Evolutionary conservation across 2,888 invertebrate species (phyloP).

Genomic region (Drosophila tripunctata): DNA sequence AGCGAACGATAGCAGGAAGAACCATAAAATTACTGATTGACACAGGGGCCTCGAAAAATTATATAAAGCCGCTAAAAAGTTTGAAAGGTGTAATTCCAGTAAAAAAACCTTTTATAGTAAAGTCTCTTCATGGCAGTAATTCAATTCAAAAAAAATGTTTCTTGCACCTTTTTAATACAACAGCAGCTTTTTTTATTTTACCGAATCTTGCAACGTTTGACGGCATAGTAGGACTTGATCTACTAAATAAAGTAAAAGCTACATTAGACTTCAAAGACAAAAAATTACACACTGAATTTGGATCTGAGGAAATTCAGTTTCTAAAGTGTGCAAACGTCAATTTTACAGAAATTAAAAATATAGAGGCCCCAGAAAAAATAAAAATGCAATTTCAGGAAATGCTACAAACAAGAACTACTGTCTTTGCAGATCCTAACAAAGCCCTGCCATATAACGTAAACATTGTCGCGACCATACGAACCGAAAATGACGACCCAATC

Average conservation of each 20-base stretch:
- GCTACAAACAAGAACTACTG: background rate
- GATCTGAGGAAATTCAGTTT: too few relatives aligned
- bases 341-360: too few relatives aligned
- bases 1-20: conserved; percentile 5
- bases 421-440: background rate
- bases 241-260: conserved; percentile 9
- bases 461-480: background rate
- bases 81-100: conserved; percentile 2
- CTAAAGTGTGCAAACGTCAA: background rate
- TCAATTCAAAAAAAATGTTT: conserved; percentile 1
- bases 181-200: background rate
- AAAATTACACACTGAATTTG: too few relatives aligned
- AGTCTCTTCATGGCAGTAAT: conserved; percentile 8
- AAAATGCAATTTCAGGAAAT: too few relatives aligned
- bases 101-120: conserved; percentile 1
- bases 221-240: background rate
- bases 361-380: too few relatives aligned
- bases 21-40: too few relatives aligned
- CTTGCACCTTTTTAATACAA: conserved; percentile 4
- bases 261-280: conserved; percentile 7
- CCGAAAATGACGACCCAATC: background rate
- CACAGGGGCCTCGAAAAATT: background rate
- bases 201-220: background rate
- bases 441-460: background rate
- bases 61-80: conserved; percentile 3